phyloP scores from a whole-genome alignment of 2,113 vertebrate genomes.

The Salvelinus fontinalis region DNA sequence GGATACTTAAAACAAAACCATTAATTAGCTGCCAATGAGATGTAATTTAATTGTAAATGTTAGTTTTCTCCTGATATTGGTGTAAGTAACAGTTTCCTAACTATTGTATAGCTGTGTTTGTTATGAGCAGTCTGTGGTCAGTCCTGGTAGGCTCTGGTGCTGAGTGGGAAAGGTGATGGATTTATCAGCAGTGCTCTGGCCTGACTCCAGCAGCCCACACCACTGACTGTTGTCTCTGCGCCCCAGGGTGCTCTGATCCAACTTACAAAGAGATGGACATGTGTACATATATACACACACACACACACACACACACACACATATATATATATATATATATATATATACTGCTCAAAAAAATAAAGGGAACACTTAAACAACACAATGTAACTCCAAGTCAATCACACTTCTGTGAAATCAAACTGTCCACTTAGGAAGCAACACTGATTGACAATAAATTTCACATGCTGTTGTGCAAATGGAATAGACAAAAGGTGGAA shows the following conservation, averaged over 20 bases:
- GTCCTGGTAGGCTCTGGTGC: slow-evolving; percentile 35
- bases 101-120: slow-evolving; percentile 7
- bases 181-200: slow-evolving; percentile 63
- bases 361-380: too few species aligned
- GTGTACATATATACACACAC: too few species aligned
- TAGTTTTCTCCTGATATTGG: background rate
- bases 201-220: slow-evolving; percentile 40
- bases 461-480: too few species aligned
- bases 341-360: too few species aligned
- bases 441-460: too few species aligned
- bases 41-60: background rate
- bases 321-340: too few species aligned
- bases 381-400: too few species aligned
- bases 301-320: too few species aligned
- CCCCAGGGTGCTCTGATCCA: slow-evolving; percentile 61
- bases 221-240: slow-evolving; percentile 63
- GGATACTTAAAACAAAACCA: background rate
- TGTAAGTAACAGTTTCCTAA: background rate
- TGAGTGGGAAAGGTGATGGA: slow-evolving; percentile 61
- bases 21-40: background rate
- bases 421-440: too few species aligned
- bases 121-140: slow-evolving; percentile 8
- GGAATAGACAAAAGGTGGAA: too few species aligned
- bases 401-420: too few species aligned
- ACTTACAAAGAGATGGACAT: slow-evolving; percentile 46